Evolutionary conservation across 1,140 invertebrate species (phyloP).

Genomic region (Leguminivora glycinivorella): DNA sequence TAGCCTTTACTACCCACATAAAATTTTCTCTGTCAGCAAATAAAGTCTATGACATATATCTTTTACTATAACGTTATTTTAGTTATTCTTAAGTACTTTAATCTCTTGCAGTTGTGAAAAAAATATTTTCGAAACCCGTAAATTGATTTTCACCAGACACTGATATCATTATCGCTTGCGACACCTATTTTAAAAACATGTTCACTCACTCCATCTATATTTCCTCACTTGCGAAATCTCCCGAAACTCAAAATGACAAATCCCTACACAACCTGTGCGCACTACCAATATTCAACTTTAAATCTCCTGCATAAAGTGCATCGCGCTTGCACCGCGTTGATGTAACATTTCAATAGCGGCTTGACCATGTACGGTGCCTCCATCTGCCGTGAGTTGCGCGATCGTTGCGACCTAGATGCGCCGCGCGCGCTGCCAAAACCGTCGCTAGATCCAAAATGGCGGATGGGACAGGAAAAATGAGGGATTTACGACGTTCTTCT

Average conservation of each 20-base stretch:
- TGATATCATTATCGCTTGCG: no score
- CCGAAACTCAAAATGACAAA: not conserved
- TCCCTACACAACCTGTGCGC: not conserved
- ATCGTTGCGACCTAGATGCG: slow-evolving; percentile 9
- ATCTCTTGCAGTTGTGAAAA: no score
- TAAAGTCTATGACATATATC: not conserved
- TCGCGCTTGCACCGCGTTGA: not conserved
- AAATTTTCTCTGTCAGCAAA: not conserved
- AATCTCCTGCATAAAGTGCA: not conserved
- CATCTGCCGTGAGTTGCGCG: slow-evolving; percentile 9
- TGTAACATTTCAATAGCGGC: slow-evolving; percentile 13
- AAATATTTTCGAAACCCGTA: not conserved
- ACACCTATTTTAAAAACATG: not conserved
- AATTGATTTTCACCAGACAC: no score
- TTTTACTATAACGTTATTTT: no score
- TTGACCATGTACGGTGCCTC: slow-evolving; percentile 8
- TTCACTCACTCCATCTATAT: not conserved
- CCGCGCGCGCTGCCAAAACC: slow-evolving; percentile 1
- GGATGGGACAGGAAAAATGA: not conserved
- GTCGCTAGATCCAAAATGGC: not conserved
- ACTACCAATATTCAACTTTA: not conserved
- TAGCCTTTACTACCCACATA: not conserved
- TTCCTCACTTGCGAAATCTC: not conserved
- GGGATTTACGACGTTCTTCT: not conserved
- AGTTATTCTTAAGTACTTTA: no score